Evolutionary conservation across 35 echinoderm and acorn worm species (phyloP), one percentile per base, ranked within the genome.

Genomic region (Ptychodera flava): DNA sequence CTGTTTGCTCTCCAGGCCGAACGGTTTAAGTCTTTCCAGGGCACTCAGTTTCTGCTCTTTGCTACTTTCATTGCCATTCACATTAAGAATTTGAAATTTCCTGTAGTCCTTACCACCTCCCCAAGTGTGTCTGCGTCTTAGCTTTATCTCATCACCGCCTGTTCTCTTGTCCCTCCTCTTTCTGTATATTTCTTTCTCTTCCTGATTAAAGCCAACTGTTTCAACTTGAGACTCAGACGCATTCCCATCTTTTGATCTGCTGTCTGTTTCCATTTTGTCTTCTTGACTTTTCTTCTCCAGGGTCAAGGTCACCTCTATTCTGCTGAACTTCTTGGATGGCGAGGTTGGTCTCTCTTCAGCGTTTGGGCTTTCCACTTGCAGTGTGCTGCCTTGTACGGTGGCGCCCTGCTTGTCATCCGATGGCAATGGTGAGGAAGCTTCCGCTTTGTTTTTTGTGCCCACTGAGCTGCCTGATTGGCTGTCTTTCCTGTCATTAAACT

Each of bases 101-200:
- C 91, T 85, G 45, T 79, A 77, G 31, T 92, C 89, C 30, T 86
- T 91, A 6, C 84, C 79, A 10, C 95, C 95, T 0, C 92, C 95
- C 1, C 93, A 81, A 0, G 95, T 97, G 37, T 97, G 95, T 35
- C 95, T 38, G 28, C 95, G 80, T 30, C 85, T 38, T 31, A 90
- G 84, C 37, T 90, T 91, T 81, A 90, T 82, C 64, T 86, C 82
- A 16, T 83, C 37, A 28, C 82, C 33, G 12, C 89, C 81, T 89
- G 86, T 31, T 90, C 90, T 77, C 79, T 85, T 1, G 85, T 87
- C 37, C 85, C 30, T 29, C 75, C 82, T 81, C 80, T 86, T 34
- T 88, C 88, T 27, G 85, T 16, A 33, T 77, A 33, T 34, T 77
- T 82, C 82, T 85, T 97, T 31, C 86, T 34, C 35, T 77, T 87